phyloP scores from a whole-genome alignment of 2,797 vertebrate genomes.

The Alectoris magna region DNA sequence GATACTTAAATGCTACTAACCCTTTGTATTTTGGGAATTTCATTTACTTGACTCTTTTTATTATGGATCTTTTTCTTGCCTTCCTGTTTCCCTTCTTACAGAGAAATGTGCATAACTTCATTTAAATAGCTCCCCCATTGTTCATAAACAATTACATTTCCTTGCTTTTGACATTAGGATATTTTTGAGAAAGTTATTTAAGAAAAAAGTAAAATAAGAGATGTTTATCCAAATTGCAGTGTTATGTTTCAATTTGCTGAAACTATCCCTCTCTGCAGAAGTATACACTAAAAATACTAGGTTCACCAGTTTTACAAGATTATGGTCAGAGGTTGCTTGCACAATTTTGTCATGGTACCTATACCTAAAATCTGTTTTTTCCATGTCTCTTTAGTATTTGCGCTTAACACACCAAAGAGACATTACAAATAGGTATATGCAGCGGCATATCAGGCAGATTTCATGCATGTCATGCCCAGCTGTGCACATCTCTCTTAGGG shows the following conservation, averaged over 20 bases:
- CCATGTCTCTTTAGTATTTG: not conserved
- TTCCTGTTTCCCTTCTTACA: constrained; percentile 5
- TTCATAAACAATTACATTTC: constrained; percentile 28
- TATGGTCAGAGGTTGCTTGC: not conserved
- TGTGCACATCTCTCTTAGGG: not conserved
- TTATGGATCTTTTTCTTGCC: not conserved
- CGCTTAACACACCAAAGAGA: not conserved
- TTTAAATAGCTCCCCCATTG: constrained; percentile 4
- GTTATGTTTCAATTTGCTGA: not conserved
- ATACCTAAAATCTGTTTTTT: not conserved
- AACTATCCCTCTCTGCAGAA: not conserved
- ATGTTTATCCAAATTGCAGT: not conserved
- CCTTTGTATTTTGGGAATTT: constrained; percentile 7
- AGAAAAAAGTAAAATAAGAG: not conserved
- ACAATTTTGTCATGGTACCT: not conserved
- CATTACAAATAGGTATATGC: not conserved
- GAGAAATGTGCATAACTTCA: not conserved
- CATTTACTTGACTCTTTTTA: not conserved
- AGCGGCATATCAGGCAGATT: not conserved
- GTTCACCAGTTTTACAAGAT: constrained; percentile 25
- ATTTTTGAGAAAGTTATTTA: not conserved
- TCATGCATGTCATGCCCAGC: not conserved
- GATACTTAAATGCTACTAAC: not conserved
- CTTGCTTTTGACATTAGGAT: constrained; percentile 3
- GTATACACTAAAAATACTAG: constrained; percentile 43